These are phyloP conservation scores for Onychostruthus taczanowskii DNA, from an alignment of 2,113 vertebrate genomes.

Conservation along the genomic window DNA sequence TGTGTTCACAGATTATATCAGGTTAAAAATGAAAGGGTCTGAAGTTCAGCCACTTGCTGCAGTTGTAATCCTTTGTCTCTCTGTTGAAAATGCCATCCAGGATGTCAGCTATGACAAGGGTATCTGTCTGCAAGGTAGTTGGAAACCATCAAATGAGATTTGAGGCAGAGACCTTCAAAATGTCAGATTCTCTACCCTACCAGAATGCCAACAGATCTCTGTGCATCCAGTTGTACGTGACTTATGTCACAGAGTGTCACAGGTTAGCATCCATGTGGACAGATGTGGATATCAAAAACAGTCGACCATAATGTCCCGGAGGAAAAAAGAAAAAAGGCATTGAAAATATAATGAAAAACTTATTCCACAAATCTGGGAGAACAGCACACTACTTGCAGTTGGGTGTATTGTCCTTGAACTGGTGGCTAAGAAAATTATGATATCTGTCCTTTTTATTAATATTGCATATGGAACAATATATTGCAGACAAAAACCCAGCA, in stretches of 20 bases:
- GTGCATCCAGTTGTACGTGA: background rate
- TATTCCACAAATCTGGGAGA: background rate
- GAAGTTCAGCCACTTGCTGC: background rate
- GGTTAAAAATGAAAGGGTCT: background rate
- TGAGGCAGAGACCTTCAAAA: background rate
- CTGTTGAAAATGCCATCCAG: background rate
- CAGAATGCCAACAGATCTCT: background rate
- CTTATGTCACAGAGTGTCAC: background rate
- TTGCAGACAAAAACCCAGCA: background rate
- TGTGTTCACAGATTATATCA: background rate
- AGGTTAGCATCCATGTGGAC: background rate
- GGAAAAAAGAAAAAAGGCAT: background rate
- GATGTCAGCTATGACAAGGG: background rate
- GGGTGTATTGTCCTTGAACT: background rate
- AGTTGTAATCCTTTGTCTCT: background rate
- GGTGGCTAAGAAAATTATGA: background rate
- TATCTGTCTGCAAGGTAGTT: background rate
- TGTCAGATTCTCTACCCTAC: background rate
- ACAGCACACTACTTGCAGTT: accelerated
- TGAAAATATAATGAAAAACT: background rate
- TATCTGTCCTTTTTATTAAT: background rate
- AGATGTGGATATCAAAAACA: background rate
- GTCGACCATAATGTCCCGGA: background rate
- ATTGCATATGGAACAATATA: background rate
- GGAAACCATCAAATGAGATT: background rate